Evolutionary conservation across 2,888 invertebrate genomes (phyloP), one percentile per base, ranked within the genome.

Genomic region (Zhuqinia jingwanae): DNA sequence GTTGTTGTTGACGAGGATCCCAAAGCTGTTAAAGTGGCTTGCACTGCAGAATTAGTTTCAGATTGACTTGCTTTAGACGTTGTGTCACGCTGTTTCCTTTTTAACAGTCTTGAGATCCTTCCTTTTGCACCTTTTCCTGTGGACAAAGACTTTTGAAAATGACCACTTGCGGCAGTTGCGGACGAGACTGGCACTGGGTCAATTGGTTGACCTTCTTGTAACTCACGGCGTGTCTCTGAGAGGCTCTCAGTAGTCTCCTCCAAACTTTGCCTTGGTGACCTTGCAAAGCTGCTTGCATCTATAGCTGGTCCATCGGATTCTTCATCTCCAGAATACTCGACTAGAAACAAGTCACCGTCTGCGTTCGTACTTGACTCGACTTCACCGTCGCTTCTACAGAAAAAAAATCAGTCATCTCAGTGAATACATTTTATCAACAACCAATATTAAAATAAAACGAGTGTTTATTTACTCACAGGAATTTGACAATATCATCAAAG

Each of bases 321-420:
- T 22, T 75, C 53, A 6, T 70, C 81, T 13, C 73, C 82, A 36
- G 85, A 70, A 25, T 83, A 83, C 63, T 90, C 90, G 50, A 89
- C 77, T 56, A 89, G 82, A 53, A 88, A 85, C 53, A 90, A 70
- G 77, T 85, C 87, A 56, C 90, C 90, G 15, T 89, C 87, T 27
- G 81, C 87, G 56, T 85, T 88, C 30, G 88, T 87, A 42, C 85
- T 84, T 11, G 77, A 79, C 75, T 87, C 84, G 47, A 90, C 83
- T 70, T 90, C 90, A 22, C 65, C 76, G 36, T 90, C 90, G n/a
- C 83, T 87, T 76, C 90, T 90, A 70, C n/a, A 87, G 56, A 56
- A 42, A 25, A 25, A 53, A 47, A 63, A 65, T 27, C 25, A 25
- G 2, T 8, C 11, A 63, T 30, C 10, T 60, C 1, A 6, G 20